phyloP scores from a whole-genome alignment of 2,797 vertebrate species.

The Macropus fuliginosus region DNA sequence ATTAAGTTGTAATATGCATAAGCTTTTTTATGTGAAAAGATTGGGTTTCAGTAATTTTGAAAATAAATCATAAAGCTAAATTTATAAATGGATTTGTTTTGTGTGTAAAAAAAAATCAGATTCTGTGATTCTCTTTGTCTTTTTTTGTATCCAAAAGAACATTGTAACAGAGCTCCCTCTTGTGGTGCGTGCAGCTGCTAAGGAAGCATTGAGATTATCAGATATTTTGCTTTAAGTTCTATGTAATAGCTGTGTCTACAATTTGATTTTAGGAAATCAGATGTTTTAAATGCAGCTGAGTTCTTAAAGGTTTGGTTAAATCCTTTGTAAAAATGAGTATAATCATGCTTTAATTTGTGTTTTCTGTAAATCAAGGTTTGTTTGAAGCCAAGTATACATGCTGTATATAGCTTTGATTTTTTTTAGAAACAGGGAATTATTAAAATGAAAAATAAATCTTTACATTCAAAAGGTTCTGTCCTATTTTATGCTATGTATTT shows the following conservation, averaged over 20 bases:
- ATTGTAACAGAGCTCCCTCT: constrained; percentile 57
- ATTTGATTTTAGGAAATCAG: neutral
- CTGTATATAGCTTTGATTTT: constrained; percentile 21
- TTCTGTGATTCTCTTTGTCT: neutral
- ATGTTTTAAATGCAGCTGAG: neutral
- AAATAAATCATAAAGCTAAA: neutral
- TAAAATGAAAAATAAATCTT: neutral
- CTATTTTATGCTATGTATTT: constrained; percentile 1
- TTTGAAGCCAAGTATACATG: constrained; percentile 37
- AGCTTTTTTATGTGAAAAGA: neutral
- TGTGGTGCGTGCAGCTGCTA: constrained; percentile 23
- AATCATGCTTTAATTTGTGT: constrained; percentile 21
- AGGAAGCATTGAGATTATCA: neutral
- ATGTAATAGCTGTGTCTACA: neutral
- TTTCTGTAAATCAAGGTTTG: constrained; percentile 31
- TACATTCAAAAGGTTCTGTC: constrained; percentile 24
- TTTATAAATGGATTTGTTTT: neutral
- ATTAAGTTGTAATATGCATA: neutral
- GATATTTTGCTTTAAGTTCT: no score
- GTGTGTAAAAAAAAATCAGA: neutral
- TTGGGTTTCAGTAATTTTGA: neutral
- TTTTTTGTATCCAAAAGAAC: neutral
- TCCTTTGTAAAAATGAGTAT: constrained; percentile 38
- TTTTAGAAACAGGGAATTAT: neutral
- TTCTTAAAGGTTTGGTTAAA: constrained; percentile 32